Evolutionary conservation across 2,888 invertebrate species (phyloP).

Genomic region (Pocota personata): DNA sequence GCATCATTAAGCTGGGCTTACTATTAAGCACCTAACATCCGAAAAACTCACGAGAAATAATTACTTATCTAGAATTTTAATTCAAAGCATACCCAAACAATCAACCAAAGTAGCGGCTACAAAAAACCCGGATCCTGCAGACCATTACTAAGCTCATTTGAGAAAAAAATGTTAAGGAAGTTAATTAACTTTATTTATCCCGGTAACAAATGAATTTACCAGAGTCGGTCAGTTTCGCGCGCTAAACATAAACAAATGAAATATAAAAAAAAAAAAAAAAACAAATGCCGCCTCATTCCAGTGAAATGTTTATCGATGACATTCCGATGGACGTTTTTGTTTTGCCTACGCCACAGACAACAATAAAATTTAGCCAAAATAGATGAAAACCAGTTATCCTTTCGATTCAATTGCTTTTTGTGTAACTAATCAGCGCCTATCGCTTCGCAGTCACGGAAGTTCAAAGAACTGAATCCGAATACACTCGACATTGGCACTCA

Average conservation of each 20-base stretch:
- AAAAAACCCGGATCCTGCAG: slow-evolving; percentile 49
- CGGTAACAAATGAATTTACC: slow-evolving; percentile 25
- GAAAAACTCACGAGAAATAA: slow-evolving; percentile 2
- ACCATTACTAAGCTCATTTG: slow-evolving; percentile 7
- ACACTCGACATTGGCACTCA: not conserved
- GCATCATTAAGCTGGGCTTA: not conserved
- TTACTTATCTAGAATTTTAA: slow-evolving; percentile 12
- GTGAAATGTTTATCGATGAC: slow-evolving; percentile 11
- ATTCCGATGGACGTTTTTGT: slow-evolving; percentile 4
- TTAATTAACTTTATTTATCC: slow-evolving; percentile 36
- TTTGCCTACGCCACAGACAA: not conserved
- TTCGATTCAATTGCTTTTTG: slow-evolving; percentile 10
- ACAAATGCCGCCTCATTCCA: not conserved
- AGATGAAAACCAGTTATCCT: slow-evolving; percentile 41
- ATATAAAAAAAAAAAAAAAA: not conserved
- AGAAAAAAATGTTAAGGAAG: slow-evolving; percentile 10
- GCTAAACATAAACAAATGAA: not conserved
- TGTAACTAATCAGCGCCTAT: slow-evolving; percentile 47
- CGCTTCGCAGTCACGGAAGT: slow-evolving; percentile 34
- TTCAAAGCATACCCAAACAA: not conserved
- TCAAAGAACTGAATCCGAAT: slow-evolving; percentile 40
- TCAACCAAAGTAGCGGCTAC: not conserved
- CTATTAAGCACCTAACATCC: not conserved
- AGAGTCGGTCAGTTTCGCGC: not conserved
- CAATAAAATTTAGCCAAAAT: not conserved